phyloP scores from a whole-genome alignment of 2,888 invertebrate species.

The Deilephila porcellus region DNA sequence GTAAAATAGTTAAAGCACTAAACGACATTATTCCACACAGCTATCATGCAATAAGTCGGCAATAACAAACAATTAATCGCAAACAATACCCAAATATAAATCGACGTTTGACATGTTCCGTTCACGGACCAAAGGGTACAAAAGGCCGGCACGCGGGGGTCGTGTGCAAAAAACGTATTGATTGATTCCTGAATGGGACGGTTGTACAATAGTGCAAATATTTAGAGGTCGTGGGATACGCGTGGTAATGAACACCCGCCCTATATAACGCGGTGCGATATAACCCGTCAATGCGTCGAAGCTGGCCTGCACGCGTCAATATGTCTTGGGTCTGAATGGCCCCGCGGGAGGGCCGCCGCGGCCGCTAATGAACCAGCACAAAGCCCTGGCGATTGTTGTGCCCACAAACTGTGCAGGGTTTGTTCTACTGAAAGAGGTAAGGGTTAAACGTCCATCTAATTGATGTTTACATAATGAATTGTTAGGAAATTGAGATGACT shows the following conservation, averaged over 20 bases:
- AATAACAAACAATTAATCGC: slow-evolving; percentile 22
- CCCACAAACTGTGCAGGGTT: not conserved
- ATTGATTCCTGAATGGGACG: slow-evolving; percentile 12
- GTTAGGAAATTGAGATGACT: no score
- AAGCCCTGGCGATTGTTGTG: slow-evolving; percentile 12
- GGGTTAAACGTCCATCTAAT: no score
- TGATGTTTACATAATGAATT: no score
- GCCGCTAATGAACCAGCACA: slow-evolving; percentile 24
- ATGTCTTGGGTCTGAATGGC: not conserved
- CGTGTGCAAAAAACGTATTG: slow-evolving; percentile 21
- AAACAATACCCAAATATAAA: slow-evolving; percentile 14
- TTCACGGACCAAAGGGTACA: slow-evolving; percentile 5
- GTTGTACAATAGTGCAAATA: slow-evolving; percentile 28
- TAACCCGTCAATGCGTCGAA: not conserved
- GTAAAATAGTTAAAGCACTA: not conserved
- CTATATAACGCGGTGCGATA: not conserved
- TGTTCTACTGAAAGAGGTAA: not conserved
- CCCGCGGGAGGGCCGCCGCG: slow-evolving; percentile 20
- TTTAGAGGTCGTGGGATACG: slow-evolving; percentile 14
- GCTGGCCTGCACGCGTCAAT: not conserved
- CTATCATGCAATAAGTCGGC: not conserved
- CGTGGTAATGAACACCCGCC: slow-evolving; percentile 18
- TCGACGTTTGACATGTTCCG: slow-evolving; percentile 7
- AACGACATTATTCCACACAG: slow-evolving; percentile 1
- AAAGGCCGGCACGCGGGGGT: slow-evolving; percentile 10